Percentiles rank a stretch among this genome's conserved stretches.
Conservation (phyloP, 1,140 invertebrate genomes). For the Bombyx mori region DNA sequence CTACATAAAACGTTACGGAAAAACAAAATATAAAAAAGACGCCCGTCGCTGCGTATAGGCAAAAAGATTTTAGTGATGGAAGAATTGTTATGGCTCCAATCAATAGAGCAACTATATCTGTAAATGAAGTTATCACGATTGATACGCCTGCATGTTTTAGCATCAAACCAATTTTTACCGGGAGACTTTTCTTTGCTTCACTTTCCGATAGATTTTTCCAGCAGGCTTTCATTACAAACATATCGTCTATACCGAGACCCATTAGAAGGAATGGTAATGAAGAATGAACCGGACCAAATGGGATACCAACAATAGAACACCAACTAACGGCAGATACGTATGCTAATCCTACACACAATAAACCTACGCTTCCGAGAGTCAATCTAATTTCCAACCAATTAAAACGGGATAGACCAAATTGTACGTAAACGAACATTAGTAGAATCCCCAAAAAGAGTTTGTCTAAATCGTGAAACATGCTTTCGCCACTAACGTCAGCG, state of each 20-base stretch:
- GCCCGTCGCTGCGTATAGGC: constrained; percentile 80
- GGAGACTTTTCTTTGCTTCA: constrained; percentile 69
- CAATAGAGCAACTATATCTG: constrained; percentile 84
- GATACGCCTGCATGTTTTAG: constrained; percentile 86
- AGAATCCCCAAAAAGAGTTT: constrained; percentile 78
- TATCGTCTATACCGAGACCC: constrained; percentile 86
- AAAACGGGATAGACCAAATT: constrained; percentile 80
- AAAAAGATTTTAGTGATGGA: constrained; percentile 82
- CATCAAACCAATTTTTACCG: constrained; percentile 77
- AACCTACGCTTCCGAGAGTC: constrained; percentile 76
- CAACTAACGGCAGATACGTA: constrained; percentile 80
- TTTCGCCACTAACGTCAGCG: constrained; percentile 77
- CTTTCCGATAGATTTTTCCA: constrained; percentile 74
- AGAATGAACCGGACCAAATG: constrained; percentile 86
- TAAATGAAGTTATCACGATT: constrained; percentile 87
- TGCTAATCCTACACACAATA: constrained; percentile 83
- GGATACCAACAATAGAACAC: constrained; percentile 80
- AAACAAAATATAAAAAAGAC: constrained; percentile 82
- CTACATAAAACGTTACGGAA: constrained; percentile 85
- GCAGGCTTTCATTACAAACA: constrained; percentile 85
- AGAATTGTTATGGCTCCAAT: constrained; percentile 81
- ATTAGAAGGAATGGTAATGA: constrained; percentile 86
- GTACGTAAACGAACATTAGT: constrained; percentile 82
- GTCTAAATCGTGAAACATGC: constrained; percentile 81
- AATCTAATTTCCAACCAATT: constrained; percentile 83